A percentile compares a stretch with the other conserved stretches of the same genome.
phyloP scores from a whole-genome alignment of 2,888 invertebrate species.

The Pheosia tremula region DNA sequence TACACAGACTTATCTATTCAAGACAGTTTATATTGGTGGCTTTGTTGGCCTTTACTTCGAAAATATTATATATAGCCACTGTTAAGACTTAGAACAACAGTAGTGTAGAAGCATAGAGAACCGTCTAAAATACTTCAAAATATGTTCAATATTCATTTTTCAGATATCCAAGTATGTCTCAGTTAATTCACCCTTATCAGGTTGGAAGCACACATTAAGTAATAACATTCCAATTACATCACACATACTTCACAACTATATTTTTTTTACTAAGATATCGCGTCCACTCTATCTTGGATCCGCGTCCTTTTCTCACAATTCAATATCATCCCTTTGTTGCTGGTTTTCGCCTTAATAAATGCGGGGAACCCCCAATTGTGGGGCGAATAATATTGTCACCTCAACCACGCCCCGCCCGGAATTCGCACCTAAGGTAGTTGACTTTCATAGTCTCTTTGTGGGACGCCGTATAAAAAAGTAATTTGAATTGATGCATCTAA shows the following conservation, averaged over 20 bases:
- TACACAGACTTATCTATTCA: too few relatives aligned
- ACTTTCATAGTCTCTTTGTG: conserved; percentile 45
- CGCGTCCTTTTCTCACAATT: conserved; percentile 69
- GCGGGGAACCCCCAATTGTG: conserved; percentile 75
- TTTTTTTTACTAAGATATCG: conserved; percentile 26
- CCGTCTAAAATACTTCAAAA: too few relatives aligned
- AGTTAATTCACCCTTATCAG: too few relatives aligned
- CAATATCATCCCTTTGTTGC: conserved; percentile 83
- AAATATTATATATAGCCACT: too few relatives aligned
- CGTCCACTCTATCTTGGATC: conserved; percentile 35
- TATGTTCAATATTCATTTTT: too few relatives aligned
- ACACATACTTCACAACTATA: neutral
- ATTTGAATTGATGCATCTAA: conserved; percentile 7
- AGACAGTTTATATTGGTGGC: too few relatives aligned
- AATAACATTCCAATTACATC: neutral
- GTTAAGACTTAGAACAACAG: too few relatives aligned
- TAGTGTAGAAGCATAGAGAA: too few relatives aligned
- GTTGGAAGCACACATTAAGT: too few relatives aligned
- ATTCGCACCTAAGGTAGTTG: conserved; percentile 41
- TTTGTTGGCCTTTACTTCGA: too few relatives aligned
- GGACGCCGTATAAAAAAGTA: conserved; percentile 6
- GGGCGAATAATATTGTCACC: conserved; percentile 82
- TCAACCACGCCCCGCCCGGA: conserved; percentile 42
- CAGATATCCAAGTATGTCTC: too few relatives aligned
- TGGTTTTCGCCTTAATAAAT: conserved; percentile 83